Evolutionary conservation across 2,797 vertebrate genomes (phyloP).

Genomic region (Calcarius lapponicus): DNA sequence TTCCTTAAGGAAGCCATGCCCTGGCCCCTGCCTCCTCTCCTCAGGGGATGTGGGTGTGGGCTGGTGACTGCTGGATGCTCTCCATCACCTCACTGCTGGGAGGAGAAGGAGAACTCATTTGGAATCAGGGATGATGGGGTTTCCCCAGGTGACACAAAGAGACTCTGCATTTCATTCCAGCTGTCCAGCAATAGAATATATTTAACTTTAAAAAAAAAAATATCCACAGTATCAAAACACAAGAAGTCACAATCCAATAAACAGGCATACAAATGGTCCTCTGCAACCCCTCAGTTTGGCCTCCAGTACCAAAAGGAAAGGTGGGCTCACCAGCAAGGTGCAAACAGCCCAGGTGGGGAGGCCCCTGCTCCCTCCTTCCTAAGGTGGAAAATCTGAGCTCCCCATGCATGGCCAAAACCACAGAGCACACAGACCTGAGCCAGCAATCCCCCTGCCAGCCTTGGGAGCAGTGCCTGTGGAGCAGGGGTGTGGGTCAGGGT

Average conservation of each 20-base stretch:
- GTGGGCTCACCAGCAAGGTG: not conserved
- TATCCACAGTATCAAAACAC: conserved; percentile 44
- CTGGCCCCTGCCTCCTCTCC: not conserved
- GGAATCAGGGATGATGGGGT: not conserved
- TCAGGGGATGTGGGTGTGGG: not conserved
- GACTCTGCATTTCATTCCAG: not conserved
- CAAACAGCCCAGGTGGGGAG: accelerated
- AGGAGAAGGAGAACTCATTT: not conserved
- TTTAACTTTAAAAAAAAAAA: conserved; percentile 21
- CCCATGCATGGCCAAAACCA: not conserved
- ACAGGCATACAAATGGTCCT: not conserved
- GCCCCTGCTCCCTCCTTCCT: not conserved
- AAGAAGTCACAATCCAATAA: conserved; percentile 27
- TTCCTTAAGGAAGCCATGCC: not conserved
- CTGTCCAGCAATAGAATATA: conserved; percentile 19
- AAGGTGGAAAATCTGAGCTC: not conserved
- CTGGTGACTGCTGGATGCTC: not conserved
- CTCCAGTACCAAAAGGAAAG: not conserved
- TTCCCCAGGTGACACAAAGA: not conserved
- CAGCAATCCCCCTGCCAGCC: accelerated
- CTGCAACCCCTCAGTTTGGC: not conserved
- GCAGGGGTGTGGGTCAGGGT: not conserved
- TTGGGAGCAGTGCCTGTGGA: accelerated
- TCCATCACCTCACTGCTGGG: not conserved
- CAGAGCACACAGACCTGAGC: not conserved